Conservation (phyloP, 2,888 invertebrate genomes). For the Taphrorychus bicolor region DNA sequence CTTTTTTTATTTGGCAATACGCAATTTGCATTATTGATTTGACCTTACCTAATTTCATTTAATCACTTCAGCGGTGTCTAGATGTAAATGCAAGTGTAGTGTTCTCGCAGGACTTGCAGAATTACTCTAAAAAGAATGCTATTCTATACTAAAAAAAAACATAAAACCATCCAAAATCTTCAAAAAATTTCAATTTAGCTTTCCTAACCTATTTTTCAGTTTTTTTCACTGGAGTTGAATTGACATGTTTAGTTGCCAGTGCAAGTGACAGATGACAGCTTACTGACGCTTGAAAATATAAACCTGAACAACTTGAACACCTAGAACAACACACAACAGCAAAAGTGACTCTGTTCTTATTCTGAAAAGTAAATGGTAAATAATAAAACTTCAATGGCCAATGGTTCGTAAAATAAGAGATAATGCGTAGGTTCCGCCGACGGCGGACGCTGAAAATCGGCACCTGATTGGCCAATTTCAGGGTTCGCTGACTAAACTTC, state of each 20-base stretch:
- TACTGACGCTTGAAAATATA: too few species aligned
- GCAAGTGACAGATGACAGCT: neutral
- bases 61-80: neutral
- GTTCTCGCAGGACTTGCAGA: neutral
- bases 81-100: neutral
- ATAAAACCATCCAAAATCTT: neutral
- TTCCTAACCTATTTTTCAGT: neutral
- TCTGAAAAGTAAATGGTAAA: too few species aligned
- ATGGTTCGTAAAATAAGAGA: too few species aligned
- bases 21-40: constrained; percentile 14
- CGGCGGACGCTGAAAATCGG: too few species aligned
- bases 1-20: neutral
- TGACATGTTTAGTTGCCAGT: too few species aligned
- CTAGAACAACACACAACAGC: too few species aligned
- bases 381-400: too few species aligned
- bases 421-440: too few species aligned
- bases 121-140: neutral
- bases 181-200: neutral
- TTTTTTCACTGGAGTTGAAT: neutral
- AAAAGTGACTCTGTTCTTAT: too few species aligned
- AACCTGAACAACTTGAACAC: too few species aligned
- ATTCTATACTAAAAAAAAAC: neutral
- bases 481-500: too few species aligned
- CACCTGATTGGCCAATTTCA: too few species aligned
- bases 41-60: constrained; percentile 15